These are phyloP conservation scores for Hipposideros larvatus DNA, from an alignment of 2,797 vertebrate genomes.

Conservation along the genomic window DNA sequence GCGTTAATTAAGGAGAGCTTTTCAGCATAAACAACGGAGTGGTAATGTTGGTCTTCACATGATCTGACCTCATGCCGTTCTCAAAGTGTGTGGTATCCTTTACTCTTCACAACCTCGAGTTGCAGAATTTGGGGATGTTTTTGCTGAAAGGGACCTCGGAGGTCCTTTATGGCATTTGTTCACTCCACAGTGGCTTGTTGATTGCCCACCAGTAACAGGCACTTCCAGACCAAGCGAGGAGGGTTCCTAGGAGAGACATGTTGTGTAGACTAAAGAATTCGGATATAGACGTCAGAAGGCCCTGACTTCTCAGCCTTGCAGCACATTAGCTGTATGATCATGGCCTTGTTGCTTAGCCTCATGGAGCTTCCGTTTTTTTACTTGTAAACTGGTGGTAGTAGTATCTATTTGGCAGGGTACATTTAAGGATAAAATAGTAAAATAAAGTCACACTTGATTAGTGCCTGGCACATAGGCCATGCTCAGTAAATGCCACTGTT, in stretches of 20 bases:
- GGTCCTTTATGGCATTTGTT: neutral
- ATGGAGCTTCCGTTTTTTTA: neutral
- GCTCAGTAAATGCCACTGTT: neutral
- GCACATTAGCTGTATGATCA: fast-evolving
- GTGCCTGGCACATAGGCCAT: neutral
- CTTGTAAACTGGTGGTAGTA: no score
- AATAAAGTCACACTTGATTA: neutral
- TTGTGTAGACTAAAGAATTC: neutral
- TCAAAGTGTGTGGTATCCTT: neutral
- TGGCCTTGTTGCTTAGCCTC: no score
- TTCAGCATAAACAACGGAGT: neutral
- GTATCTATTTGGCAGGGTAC: no score
- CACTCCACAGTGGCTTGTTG: neutral
- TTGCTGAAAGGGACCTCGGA: neutral
- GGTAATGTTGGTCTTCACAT: fast-evolving
- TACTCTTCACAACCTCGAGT: neutral
- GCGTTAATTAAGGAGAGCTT: neutral
- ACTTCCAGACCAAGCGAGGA: neutral
- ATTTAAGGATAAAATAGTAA: neutral
- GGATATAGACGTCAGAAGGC: neutral
- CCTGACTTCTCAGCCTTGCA: neutral
- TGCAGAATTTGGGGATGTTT: neutral
- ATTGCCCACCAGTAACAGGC: neutral
- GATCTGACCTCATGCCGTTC: neutral
- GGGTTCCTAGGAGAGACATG: neutral